Evolutionary conservation across 2,113 vertebrate genomes (phyloP).

Genomic region (Camelus dromedarius): DNA sequence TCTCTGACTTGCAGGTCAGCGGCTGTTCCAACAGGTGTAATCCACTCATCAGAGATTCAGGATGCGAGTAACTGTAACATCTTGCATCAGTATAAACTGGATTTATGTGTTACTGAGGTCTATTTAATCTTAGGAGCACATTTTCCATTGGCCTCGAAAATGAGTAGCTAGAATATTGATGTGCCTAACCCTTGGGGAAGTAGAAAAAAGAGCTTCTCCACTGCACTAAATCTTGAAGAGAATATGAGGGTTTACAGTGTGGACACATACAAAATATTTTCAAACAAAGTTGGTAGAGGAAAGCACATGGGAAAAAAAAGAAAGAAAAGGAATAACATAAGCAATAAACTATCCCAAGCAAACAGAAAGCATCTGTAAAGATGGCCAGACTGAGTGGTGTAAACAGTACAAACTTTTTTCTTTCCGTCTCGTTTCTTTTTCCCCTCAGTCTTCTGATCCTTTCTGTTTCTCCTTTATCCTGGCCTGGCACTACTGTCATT

Average conservation of each 20-base stretch:
- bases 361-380: slow-evolving; percentile 85
- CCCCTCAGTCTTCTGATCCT: slow-evolving; percentile 58
- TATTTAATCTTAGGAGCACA: slow-evolving; percentile 79
- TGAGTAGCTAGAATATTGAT: slow-evolving; percentile 79
- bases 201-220: slow-evolving; percentile 49
- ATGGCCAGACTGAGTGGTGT: slow-evolving; percentile 73
- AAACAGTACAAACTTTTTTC: slow-evolving; percentile 61
- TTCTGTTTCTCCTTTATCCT: slow-evolving; percentile 39
- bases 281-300: slow-evolving; percentile 67
- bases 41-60: slow-evolving; percentile 74
- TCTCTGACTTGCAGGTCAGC: slow-evolving; percentile 57
- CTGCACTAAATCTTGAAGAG: slow-evolving; percentile 74
- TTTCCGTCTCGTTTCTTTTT: slow-evolving; percentile 6
- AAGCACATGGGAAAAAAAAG: slow-evolving; percentile 38
- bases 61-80: slow-evolving; percentile 71
- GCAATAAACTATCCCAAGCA: slow-evolving; percentile 86
- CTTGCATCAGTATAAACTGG: slow-evolving; percentile 73
- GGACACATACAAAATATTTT: slow-evolving; percentile 75
- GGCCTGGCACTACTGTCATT: slow-evolving; percentile 17
- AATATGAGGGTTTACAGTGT: slow-evolving; percentile 71
- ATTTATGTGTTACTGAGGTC: slow-evolving; percentile 81
- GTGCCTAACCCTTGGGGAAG: slow-evolving; percentile 71
- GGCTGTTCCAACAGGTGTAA: slow-evolving; percentile 65
- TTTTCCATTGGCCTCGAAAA: slow-evolving; percentile 78
- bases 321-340: slow-evolving; percentile 77